Base-by-base conservation (phyloP, 1,140 invertebrate genomes). In the Formica exsecta region DNA sequence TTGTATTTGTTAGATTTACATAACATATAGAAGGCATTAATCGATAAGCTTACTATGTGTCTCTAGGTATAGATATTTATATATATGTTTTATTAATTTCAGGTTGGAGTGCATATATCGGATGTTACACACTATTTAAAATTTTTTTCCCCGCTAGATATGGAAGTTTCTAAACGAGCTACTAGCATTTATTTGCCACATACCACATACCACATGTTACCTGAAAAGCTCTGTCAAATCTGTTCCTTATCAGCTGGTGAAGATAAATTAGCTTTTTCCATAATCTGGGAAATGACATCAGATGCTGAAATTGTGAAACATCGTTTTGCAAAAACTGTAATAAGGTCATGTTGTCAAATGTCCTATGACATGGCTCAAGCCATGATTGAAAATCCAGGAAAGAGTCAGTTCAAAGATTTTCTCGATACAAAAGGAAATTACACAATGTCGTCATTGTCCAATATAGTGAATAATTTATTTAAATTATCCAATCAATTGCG, bases 171-270 rank as follows among this genome's bases (percentile, higher is more conserved):
- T 32, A 93, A 96, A 73, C 96, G 98, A 87, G 98, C 98, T 13
- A 99, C 98, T 8, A 98, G 97, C 76, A 96, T 98, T 57, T 99
- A 99, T 94, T 95, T 99, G 90, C 97, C 98, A 1, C 97, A 99
- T 88, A 97, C 96, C 91, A 98, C 98, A 0, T 97, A 98, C 85
- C 98, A 99, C 68, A 99, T 99, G 98, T 95, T 99, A 68, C 98
- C 98, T 0, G 95, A 97, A 89, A 95, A 98, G 62, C 94, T 99
- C 1, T 99, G 98, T 94, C 94, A 98, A 92, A 92, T 98, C 11
- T 99, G 98, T 94, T 99, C 98, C 61, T 95, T 99, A 41, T 96
- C 98, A 88, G 98, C 98, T 19, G 98, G 97, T 64, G 95, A 97
- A 89, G 98, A 99, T 94, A 97, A 97, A 93, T 95, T 98, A 44